Evolutionary conservation across 2,113 vertebrate genomes (phyloP).

Genomic region (Rhinoderma darwinii): DNA sequence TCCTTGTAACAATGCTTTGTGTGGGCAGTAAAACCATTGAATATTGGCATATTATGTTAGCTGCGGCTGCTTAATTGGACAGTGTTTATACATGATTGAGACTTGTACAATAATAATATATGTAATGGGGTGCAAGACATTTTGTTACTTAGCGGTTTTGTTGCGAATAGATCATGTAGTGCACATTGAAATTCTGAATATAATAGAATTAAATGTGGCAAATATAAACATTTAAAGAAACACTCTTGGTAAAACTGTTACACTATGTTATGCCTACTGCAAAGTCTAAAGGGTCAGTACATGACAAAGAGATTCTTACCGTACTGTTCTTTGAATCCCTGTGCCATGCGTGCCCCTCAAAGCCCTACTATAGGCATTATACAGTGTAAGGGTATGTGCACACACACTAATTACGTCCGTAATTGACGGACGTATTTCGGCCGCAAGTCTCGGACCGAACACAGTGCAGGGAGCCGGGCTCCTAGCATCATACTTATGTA

Average conservation of each 20-base stretch:
- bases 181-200: not conserved
- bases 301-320: too few relatives aligned
- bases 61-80: not conserved
- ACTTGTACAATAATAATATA: not conserved
- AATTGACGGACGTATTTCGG: too few relatives aligned
- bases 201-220: not conserved
- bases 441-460: too few relatives aligned
- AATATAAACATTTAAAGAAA: not conserved
- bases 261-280: too few relatives aligned
- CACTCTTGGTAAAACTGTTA: not conserved
- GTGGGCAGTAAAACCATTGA: not conserved
- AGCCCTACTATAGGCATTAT: too few relatives aligned
- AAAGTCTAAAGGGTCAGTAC: too few relatives aligned
- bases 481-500: too few relatives aligned
- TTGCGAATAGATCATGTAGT: not conserved
- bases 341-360: too few relatives aligned
- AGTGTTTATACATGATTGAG: not conserved
- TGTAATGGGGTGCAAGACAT: not conserved
- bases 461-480: too few relatives aligned
- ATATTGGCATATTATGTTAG: slow-evolving; percentile 16
- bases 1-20: not conserved
- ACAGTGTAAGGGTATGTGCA: too few relatives aligned
- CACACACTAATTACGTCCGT: too few relatives aligned
- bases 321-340: too few relatives aligned
- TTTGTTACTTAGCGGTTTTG: not conserved